A percentile compares a stretch with the other conserved stretches of the same genome.
phyloP scores from a whole-genome alignment of 2,888 invertebrate species.

The Glomeris marginata region DNA sequence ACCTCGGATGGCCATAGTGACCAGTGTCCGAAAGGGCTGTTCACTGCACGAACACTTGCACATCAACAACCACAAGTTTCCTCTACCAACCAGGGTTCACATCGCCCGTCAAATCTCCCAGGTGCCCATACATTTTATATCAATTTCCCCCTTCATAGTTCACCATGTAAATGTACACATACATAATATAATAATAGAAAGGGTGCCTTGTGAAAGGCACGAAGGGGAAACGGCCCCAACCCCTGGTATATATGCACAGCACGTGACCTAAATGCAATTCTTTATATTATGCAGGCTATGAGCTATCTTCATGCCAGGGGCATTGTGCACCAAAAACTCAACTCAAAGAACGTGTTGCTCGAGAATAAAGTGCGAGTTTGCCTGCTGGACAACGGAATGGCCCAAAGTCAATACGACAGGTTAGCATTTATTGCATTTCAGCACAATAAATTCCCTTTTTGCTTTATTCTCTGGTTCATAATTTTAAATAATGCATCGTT shows the following conservation, averaged over 20 bases:
- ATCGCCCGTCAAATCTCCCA: conserved; percentile 28
- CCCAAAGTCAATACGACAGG: conserved; percentile 24
- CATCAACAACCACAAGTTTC: conserved; percentile 22
- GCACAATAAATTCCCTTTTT: no score
- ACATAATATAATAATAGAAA: no score
- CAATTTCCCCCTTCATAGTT: neutral
- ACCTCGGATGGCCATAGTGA: conserved; percentile 29
- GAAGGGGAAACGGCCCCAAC: neutral
- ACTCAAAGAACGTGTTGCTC: conserved; percentile 32
- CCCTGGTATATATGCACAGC: neutral
- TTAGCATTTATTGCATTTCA: no score
- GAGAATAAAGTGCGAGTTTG: conserved; percentile 29
- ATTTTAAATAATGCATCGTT: neutral
- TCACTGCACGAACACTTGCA: conserved; percentile 27
- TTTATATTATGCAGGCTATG: conserved; percentile 24
- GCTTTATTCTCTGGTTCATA: no score
- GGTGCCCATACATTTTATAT: conserved; percentile 17
- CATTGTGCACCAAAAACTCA: conserved; percentile 31
- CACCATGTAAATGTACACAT: neutral
- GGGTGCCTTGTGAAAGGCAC: no score
- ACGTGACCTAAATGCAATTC: neutral
- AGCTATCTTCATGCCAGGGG: conserved; percentile 35
- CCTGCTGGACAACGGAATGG: conserved; percentile 31
- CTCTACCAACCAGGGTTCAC: conserved; percentile 22
- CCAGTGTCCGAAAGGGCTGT: conserved; percentile 25